Base-by-base conservation (phyloP, 2,888 invertebrate genomes). In the Dolichopus griseipennis region DNA sequence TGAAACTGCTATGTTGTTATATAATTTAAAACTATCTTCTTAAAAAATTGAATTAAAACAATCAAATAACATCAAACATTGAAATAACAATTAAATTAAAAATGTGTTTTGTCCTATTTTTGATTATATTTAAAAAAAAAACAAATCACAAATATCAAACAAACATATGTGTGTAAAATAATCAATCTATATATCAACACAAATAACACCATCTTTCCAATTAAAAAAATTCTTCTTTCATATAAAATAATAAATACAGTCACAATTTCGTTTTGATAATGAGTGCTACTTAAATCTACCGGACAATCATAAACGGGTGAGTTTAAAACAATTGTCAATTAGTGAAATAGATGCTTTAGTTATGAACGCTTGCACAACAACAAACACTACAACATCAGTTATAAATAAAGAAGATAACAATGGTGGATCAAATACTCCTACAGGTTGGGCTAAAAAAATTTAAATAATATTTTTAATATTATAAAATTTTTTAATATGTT, bases 241-340 rank as follows among this genome's bases (percentile, higher is more conserved):
- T 27, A 66, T 6, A 64, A 4, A 0, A 18, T 65, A 18, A 27
- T 62, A 63, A 62, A 62, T 34, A 21, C 37, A 98, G 96, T 97
- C 97, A 87, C 97, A 98, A 85, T 99, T 98, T 87, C 92, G 97
- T 83, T 98, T 98, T 86, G 98, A 98, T 87, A 97, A 97, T 86
- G 99, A 98, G 88, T 97, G 95, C 87, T 93, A 94, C 86, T 88
- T 95, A 84, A 94, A 92, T 85, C 89, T 97, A 81, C 95, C 95
- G 84, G 97, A 97, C 86, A 95, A 95, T 86, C 95, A 97, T 86
- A 95, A 94, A 89, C 89, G 95, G 93, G 97, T 96, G 91, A 93
- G 92, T 92, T 84, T 73, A 71, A 66, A 72, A 71, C 70, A 73
- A 72, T 70, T 72, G 70, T 66, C 71, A 71, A 70, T 67, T 72